Base-by-base conservation (phyloP, 2,888 invertebrate genomes). In the Patella caerulea region DNA sequence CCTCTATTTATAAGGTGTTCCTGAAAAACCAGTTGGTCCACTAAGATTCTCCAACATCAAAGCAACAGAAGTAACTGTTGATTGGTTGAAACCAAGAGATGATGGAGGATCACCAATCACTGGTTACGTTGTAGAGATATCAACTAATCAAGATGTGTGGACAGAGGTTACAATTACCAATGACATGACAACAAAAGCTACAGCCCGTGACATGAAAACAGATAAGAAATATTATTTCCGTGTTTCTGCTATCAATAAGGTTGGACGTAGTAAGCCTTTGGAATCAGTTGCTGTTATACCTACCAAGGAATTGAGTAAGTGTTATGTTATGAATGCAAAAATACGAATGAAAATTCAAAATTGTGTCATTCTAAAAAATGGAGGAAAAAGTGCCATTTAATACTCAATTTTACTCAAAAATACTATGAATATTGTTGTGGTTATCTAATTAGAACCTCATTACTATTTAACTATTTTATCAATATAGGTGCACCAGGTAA, bases 141-240 rank as follows among this genome's bases (percentile, higher is more conserved):
- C 87, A 14, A 78, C 78, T 17, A 86, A 87, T 70, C 96, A 97
- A 77, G 96, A 96, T 56, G 97, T 97, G 11, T 98, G 98, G 98
- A 94, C 97, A 90, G 94, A 96, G 79, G 97, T 98, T 82, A 95
- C 96, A 91, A 96, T 96, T 88, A 97, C 98, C 95, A 97, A 98
- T 92, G 83, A 85, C 77, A 85, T 86, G 74, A 84, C 83, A 52
- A 86, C 87, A 80, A 83, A 86, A 45, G 84, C 85, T 79, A 86
- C 85, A 53, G 89, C 87, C 7, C 87, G 83, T 29, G 85, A 90
- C 73, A 83, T 92, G 72, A 81, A 78, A 3, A 87, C 88, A 65
- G 87, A 86, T 69, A 85, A 87, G 53, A 82, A 84, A 55, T 91
- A 91, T 79, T 83, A 87, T 77, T 92, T 91, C 87, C 81, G 90